Evolutionary conservation across 2,888 invertebrate species (phyloP), one percentile per base, ranked within the genome.

Genomic region (Drosophila antonietae): DNA sequence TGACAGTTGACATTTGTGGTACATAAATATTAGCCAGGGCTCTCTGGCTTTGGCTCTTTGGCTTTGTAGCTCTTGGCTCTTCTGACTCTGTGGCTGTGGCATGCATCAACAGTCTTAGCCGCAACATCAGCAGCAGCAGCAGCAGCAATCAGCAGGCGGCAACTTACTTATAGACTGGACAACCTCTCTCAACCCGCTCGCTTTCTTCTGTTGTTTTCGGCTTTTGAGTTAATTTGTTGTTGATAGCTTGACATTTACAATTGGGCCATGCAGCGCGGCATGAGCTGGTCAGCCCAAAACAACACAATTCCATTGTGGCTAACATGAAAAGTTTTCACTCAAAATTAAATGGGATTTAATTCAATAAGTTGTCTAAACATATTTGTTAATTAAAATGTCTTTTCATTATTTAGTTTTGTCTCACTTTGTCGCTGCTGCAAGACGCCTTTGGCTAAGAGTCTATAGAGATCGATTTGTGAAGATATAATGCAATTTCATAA

Each of bases 1-100:
- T 84, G 84, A 85, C 84, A 85, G 88, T 88, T 85, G 89, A 88
- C 83, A 88, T 84, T 88, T 84, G 83, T 88, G 83, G 89, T 84
- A 84, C 83, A 84, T 88, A 84, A 88, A 88, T 88, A 87, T 83
- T 88, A 88, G 89, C 89, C 83, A 88, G 80, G 66, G 83, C 78
- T 63, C 59, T 57, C 52, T 47, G 57, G 39, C 58, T 62, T 59
- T 47, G 57, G 39, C 65, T 61, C 58, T 62, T 61, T 33, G 18
- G 18, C 56, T 39, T 9, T 20, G 31, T 5, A 4, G 5, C 31
- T 28, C 28, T 28, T 49, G 59, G 69, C 56, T 56, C n/a, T 28
- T 44, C n/a, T 28, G 35, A 2, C 28, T 28, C 47, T 14, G 18
- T 33, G 18, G 31, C 35, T 59, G 49, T 59, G 59, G 80, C 76